Percentiles rank a stretch among this genome's conserved stretches.
These are phyloP conservation scores for Dasyprocta punctata DNA, from an alignment of 2,113 vertebrate species.

Conservation along the genomic window DNA sequence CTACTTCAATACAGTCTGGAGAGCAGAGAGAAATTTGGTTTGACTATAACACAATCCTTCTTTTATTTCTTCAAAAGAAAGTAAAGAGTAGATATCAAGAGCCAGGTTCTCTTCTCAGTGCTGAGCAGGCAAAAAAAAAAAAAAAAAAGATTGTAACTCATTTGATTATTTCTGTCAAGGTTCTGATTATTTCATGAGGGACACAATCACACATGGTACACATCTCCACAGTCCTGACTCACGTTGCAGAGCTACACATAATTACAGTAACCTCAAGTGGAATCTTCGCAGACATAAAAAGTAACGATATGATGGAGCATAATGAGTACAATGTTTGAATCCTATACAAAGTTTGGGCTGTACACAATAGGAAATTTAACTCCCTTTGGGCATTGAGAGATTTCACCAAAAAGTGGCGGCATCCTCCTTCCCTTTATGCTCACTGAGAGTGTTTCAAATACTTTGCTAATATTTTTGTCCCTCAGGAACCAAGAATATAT, in stretches of 20 bases:
- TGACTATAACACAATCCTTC: not conserved
- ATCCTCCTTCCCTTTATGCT: not conserved
- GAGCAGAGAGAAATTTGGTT: not conserved
- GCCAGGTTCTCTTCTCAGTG: not conserved
- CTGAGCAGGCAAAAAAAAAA: not conserved
- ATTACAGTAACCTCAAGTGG: not conserved
- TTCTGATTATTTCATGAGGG: not conserved
- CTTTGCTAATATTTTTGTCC: not conserved
- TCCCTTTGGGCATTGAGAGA: not conserved
- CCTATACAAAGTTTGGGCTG: not conserved
- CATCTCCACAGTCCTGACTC: not conserved
- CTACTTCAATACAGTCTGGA: not conserved
- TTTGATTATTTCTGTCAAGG: not conserved
- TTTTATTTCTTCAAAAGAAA: constrained; percentile 30
- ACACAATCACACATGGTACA: not conserved
- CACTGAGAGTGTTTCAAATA: not conserved
- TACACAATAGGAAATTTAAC: not conserved
- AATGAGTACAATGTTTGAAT: not conserved
- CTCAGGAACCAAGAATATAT: not conserved
- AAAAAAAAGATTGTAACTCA: not conserved
- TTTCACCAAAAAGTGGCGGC: not conserved
- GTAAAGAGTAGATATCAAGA: not conserved
- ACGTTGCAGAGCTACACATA: not conserved
- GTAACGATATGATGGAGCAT: not conserved
- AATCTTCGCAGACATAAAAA: not conserved